phyloP scores from a whole-genome alignment of 2,888 invertebrate species.

The Campopleginae sp. region DNA sequence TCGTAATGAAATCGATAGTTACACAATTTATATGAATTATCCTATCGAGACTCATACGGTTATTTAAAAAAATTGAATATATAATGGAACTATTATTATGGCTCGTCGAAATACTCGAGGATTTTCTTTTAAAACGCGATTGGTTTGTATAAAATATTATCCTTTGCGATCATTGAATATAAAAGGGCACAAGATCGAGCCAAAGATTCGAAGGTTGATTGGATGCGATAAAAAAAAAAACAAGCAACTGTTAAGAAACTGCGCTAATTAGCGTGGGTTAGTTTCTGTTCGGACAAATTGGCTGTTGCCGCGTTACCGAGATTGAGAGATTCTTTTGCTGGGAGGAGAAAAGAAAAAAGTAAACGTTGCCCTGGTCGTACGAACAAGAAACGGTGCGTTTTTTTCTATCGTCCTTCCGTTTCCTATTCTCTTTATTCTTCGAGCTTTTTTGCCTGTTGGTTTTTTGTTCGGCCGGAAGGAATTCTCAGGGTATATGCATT shows the following conservation, averaged over 20 bases:
- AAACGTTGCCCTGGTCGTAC: slow-evolving; percentile 8
- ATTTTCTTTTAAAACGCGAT: too few species aligned
- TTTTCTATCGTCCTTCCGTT: slow-evolving; percentile 16
- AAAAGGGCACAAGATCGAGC: not conserved
- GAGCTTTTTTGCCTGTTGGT: slow-evolving; percentile 21
- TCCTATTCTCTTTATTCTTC: slow-evolving; percentile 43
- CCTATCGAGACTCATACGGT: not conserved
- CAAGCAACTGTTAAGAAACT: not conserved
- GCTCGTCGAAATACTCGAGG: too few species aligned
- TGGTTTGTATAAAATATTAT: too few species aligned
- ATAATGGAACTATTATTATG: not conserved
- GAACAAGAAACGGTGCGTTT: slow-evolving; percentile 26
- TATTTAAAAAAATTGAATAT: not conserved
- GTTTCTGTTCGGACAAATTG: slow-evolving; percentile 27
- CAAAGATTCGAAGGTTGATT: not conserved
- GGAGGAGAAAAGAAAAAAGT: not conserved
- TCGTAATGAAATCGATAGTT: slow-evolving; percentile 3
- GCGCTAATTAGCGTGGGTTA: not conserved
- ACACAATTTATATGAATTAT: not conserved
- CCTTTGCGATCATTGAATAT: not conserved
- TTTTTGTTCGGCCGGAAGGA: slow-evolving; percentile 43
- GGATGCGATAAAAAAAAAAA: not conserved
- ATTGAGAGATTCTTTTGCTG: slow-evolving; percentile 22
- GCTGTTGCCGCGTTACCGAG: slow-evolving; percentile 11
- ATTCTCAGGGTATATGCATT: slow-evolving; percentile 58